These are phyloP conservation scores for Trichomalopsis sarcophagae DNA, from an alignment of 1,140 invertebrate species.

Conservation along the genomic window DNA sequence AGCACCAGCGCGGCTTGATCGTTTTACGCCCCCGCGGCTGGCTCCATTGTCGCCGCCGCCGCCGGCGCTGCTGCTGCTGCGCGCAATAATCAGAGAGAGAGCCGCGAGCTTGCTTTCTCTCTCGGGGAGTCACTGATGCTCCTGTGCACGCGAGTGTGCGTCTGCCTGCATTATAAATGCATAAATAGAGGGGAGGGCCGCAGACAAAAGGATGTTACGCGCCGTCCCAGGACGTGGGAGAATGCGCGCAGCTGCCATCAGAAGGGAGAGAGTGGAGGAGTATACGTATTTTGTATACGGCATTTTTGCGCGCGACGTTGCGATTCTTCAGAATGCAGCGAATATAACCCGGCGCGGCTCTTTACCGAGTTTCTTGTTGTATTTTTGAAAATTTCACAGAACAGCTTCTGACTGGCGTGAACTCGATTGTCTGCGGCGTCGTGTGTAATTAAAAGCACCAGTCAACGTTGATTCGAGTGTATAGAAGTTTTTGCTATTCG, in stretches of 20 bases:
- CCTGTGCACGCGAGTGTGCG: background rate
- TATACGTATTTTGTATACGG: no score
- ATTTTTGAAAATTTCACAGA: no score
- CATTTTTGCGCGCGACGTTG: no score
- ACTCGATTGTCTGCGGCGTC: no score
- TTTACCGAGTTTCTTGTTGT: no score
- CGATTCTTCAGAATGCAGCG: background rate
- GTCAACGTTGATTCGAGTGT: no score
- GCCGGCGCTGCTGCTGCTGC: background rate
- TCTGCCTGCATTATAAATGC: constrained; percentile 20
- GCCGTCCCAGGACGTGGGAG: background rate
- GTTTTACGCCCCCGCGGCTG: background rate
- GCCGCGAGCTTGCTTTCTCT: background rate
- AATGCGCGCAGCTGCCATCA: background rate
- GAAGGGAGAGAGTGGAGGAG: background rate
- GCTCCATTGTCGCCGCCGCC: background rate
- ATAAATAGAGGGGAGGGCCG: background rate
- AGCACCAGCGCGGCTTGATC: background rate
- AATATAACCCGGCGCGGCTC: no score
- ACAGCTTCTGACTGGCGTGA: no score
- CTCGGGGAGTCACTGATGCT: background rate
- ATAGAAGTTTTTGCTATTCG: no score
- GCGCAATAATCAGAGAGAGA: background rate
- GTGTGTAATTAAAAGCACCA: no score
- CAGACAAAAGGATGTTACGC: constrained; percentile 9